These are phyloP conservation scores for Gnatocerus cornutus DNA, from an alignment of 2,888 invertebrate species.

Conservation along the genomic window DNA sequence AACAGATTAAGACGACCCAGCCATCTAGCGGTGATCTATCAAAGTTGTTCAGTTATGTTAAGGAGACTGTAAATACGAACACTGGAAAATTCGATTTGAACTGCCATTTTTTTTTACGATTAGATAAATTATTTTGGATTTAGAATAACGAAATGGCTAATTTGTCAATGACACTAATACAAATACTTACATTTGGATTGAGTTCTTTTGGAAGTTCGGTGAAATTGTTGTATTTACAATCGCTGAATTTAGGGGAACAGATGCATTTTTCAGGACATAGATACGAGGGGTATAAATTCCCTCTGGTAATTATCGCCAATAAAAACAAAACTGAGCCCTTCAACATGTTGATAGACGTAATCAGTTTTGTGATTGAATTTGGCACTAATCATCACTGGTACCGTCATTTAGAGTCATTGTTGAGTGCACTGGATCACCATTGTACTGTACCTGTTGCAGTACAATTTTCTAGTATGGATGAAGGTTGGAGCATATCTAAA, in stretches of 20 bases:
- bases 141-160: neutral
- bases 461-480: slow-evolving; percentile 36
- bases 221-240: slow-evolving; percentile 54
- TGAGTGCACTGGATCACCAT: slow-evolving; percentile 20
- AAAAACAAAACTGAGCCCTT: slow-evolving; percentile 38
- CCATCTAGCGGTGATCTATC: slow-evolving; percentile 38
- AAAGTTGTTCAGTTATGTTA: neutral
- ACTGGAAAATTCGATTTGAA: neutral
- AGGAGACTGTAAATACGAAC: slow-evolving; percentile 14
- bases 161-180: neutral
- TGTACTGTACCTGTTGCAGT: slow-evolving; percentile 29
- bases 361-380: slow-evolving; percentile 1
- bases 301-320: slow-evolving; percentile 9
- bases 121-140: slow-evolving; percentile 4
- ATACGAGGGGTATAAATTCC: slow-evolving; percentile 15
- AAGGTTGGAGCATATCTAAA: slow-evolving; percentile 52
- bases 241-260: slow-evolving; percentile 54
- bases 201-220: slow-evolving; percentile 55
- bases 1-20: slow-evolving; percentile 17
- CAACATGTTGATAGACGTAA: slow-evolving; percentile 28
- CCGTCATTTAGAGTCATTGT: neutral
- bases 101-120: neutral
- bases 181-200: slow-evolving; percentile 57
- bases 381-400: slow-evolving; percentile 2
- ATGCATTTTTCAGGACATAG: slow-evolving; percentile 54